Conservation (phyloP, 2,797 vertebrate species). For the Borostomias antarcticus region DNA sequence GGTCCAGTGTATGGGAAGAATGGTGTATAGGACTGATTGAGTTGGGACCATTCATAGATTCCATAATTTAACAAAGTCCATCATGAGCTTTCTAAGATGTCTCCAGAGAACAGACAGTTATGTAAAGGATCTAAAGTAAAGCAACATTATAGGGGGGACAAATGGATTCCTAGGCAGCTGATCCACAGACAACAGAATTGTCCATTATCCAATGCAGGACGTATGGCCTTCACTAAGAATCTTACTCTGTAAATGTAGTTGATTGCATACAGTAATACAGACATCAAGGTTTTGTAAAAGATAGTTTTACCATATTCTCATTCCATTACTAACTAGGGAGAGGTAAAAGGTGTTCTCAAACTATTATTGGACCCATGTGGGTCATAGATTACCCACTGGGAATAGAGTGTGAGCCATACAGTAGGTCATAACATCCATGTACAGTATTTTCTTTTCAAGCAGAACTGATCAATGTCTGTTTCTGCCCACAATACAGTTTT, state of each 20-base stretch:
- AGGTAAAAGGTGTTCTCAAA: constrained; percentile 30
- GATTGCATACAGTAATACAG: constrained; percentile 35
- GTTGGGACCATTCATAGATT: constrained; percentile 31
- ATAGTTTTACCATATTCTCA: too few relatives aligned
- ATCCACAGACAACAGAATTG: constrained; percentile 17
- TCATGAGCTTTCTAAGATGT: constrained; percentile 32
- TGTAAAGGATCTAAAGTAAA: constrained; percentile 32
- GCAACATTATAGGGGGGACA: constrained; percentile 39
- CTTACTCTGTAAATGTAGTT: constrained; percentile 9
- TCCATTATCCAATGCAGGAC: constrained; percentile 49
- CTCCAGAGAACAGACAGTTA: constrained; percentile 56
- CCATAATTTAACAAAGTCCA: constrained; percentile 30
- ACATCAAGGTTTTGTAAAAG: constrained; percentile 28
- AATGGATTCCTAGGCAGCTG: constrained; percentile 53
- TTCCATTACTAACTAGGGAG: constrained; percentile 12
- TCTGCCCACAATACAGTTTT: too few relatives aligned
- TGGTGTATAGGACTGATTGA: constrained; percentile 38
- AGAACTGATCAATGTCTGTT: too few relatives aligned
- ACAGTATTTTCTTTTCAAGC: background rate
- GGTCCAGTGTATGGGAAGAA: constrained; percentile 2
- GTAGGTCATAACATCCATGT: constrained; percentile 30
- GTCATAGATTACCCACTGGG: constrained; percentile 24
- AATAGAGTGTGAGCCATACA: background rate
- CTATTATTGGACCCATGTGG: constrained; percentile 27
- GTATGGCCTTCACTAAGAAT: constrained; percentile 17